A percentile compares a stretch with the other conserved stretches of the same genome.
phyloP scores from a whole-genome alignment of 2,888 invertebrate species.

The Fragum whitleyi region DNA sequence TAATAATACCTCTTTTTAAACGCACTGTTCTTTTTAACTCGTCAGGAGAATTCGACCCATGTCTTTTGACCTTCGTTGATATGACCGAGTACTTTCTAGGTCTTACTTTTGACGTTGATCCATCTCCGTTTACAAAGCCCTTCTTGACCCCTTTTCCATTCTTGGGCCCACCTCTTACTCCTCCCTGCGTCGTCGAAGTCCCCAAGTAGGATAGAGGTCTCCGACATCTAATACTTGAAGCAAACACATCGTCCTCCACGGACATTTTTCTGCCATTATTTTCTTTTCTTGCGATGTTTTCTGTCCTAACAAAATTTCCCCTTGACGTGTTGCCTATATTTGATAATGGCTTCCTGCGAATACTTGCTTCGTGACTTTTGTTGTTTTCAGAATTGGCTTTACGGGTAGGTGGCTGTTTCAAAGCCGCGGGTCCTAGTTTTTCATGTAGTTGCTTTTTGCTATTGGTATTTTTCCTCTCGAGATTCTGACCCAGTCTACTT shows the following conservation, averaged over 20 bases:
- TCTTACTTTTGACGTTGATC: not conserved
- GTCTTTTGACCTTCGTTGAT: slow-evolving; percentile 46
- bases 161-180: not conserved
- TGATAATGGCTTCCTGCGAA: not conserved
- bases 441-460: not conserved
- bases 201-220: no score
- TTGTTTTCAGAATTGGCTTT: no score
- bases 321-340: not conserved
- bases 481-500: not conserved
- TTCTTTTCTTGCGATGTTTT: not conserved
- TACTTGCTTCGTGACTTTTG: not conserved
- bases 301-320: not conserved
- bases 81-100: slow-evolving; percentile 39
- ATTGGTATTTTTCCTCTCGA: not conserved
- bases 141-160: not conserved
- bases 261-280: not conserved
- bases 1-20: slow-evolving; percentile 30
- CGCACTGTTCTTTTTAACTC: not conserved
- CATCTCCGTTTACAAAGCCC: not conserved
- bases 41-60: slow-evolving; percentile 20
- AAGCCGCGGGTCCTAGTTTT: not conserved
- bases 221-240: no score
- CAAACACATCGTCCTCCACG: no score
- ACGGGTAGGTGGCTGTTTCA: not conserved
- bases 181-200: no score